Evolutionary conservation across 2,888 invertebrate genomes (phyloP).

Genomic region (Chloromyia formosa): DNA sequence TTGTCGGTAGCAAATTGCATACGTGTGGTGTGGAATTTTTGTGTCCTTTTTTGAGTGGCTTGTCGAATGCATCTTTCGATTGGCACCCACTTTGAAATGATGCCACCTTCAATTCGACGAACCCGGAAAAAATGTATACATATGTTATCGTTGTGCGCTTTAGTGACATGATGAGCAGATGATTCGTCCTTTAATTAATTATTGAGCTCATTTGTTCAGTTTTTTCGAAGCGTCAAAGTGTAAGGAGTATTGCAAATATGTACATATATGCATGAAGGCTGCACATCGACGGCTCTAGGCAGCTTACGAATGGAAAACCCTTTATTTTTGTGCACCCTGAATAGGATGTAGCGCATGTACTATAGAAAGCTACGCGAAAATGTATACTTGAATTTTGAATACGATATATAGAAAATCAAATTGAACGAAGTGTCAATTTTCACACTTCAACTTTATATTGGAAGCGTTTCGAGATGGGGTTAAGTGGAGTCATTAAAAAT

Average conservation of each 20-base stretch:
- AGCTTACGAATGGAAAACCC: background rate
- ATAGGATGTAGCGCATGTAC: too few species aligned
- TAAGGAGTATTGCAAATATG: constrained; percentile 40
- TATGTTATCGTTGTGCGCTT: constrained; percentile 17
- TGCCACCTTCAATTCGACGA: constrained; percentile 26
- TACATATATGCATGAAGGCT: background rate
- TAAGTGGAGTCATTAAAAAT: constrained; percentile 25
- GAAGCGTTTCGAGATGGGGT: constrained; percentile 6
- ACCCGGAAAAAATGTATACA: constrained; percentile 19
- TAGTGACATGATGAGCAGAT: constrained; percentile 32
- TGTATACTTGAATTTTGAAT: constrained; percentile 14
- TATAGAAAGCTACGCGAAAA: background rate
- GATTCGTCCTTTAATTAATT: constrained; percentile 43
- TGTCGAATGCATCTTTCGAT: constrained; percentile 29
- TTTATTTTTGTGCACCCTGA: constrained; percentile 9
- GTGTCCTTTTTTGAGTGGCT: constrained; percentile 1
- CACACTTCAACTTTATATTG: constrained; percentile 38
- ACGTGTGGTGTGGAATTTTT: background rate
- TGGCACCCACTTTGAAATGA: constrained; percentile 28
- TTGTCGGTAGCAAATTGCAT: background rate
- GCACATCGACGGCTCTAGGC: background rate
- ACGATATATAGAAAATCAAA: constrained; percentile 27
- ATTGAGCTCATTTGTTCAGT: constrained; percentile 43
- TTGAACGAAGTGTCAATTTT: constrained; percentile 45
- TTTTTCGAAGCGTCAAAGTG: constrained; percentile 42